Evolutionary conservation across 2,888 invertebrate genomes (phyloP).

Genomic region (Didymodactylos carnosus): DNA sequence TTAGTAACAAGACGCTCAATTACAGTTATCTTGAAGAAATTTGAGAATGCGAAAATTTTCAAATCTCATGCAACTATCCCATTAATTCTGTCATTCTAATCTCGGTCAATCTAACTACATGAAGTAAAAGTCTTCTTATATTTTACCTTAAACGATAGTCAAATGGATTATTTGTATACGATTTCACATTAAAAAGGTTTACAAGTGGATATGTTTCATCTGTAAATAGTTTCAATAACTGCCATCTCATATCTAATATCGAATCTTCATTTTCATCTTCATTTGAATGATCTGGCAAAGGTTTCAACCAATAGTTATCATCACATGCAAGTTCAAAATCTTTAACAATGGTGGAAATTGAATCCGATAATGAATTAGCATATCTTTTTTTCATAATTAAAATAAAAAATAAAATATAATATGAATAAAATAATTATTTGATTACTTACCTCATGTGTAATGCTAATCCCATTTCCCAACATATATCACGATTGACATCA

Average conservation of each 20-base stretch:
- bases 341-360: background rate
- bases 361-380: background rate
- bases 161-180: background rate
- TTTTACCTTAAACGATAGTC: background rate
- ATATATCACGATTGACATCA: background rate
- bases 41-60: no score
- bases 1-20: no score
- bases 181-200: background rate
- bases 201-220: background rate
- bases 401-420: background rate
- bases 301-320: background rate
- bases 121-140: background rate
- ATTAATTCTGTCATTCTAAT: no score
- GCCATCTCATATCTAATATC: background rate
- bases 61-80: no score
- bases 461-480: background rate
- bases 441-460: background rate
- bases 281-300: background rate
- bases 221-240: background rate
- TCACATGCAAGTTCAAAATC: background rate
- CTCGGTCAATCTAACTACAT: no score
- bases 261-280: no score
- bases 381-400: background rate
- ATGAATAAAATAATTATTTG: no score
- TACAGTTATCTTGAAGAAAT: no score